phyloP scores from a whole-genome alignment of 1,140 invertebrate genomes.

The Papilio xuthus region DNA sequence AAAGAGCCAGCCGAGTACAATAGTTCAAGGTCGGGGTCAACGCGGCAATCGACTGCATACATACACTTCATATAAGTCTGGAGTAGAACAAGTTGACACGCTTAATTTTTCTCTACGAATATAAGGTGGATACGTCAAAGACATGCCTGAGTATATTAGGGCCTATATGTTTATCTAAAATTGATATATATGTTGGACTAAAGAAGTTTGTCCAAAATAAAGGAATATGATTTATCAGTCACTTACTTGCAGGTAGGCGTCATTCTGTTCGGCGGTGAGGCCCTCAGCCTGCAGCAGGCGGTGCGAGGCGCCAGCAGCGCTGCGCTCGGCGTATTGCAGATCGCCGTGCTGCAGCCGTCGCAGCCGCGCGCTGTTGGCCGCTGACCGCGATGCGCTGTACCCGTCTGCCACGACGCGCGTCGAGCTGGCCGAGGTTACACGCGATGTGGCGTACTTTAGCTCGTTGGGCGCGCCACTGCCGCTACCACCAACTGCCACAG shows the following conservation, averaged over 20 bases:
- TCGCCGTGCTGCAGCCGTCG: constrained; percentile 90
- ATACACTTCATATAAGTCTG: neutral
- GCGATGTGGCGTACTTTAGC: constrained; percentile 86
- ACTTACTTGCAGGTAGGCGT: constrained; percentile 73
- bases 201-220: neutral
- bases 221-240: neutral
- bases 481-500: constrained; percentile 57
- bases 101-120: neutral
- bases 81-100: neutral
- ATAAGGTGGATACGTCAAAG: neutral
- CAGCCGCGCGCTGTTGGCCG: constrained; percentile 89
- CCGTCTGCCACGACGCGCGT: constrained; percentile 91
- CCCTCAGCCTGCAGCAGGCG: constrained; percentile 73
- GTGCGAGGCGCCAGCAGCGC: constrained; percentile 72
- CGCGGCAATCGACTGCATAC: neutral
- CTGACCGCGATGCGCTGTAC: constrained; percentile 89
- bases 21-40: constrained; percentile 10
- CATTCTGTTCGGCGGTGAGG: constrained; percentile 75
- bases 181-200: neutral
- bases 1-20: neutral
- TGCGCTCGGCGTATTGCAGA: constrained; percentile 86
- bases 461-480: constrained; percentile 72
- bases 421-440: constrained; percentile 91
- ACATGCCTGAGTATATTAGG: neutral
- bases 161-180: neutral